These are phyloP conservation scores for Quadroppia sp. DNA, from an alignment of 2,888 invertebrate genomes.

Conservation along the genomic window DNA sequence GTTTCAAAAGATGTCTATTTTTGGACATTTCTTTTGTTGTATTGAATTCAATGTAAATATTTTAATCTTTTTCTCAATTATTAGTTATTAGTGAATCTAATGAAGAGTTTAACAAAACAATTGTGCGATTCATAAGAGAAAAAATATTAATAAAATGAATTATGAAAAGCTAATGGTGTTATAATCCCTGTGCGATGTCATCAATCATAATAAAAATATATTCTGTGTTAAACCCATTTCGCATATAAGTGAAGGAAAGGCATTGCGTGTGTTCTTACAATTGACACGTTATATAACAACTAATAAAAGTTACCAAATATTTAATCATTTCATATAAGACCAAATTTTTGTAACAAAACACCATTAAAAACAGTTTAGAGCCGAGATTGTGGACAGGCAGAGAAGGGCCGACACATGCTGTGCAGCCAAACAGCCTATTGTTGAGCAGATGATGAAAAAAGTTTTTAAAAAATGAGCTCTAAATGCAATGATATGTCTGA, in stretches of 20 bases:
- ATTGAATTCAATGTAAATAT: constrained; percentile 1
- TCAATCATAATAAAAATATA: constrained; percentile 31
- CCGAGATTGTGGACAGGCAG: constrained; percentile 20
- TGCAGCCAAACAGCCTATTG: not conserved
- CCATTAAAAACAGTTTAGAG: constrained; percentile 30
- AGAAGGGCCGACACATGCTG: constrained; percentile 28
- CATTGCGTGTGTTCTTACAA: constrained; percentile 13
- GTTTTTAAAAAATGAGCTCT: constrained; percentile 3
- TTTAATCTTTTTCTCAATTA: constrained; percentile 5
- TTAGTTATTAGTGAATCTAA: not conserved
- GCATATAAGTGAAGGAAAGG: not conserved
- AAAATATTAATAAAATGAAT: constrained; percentile 25
- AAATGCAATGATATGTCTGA: constrained; percentile 1
- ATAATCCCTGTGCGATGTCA: constrained; percentile 28
- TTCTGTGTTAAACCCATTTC: not conserved
- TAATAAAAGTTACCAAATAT: constrained; percentile 29
- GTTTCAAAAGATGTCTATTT: not conserved
- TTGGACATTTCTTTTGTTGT: not conserved
- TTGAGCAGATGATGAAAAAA: constrained; percentile 2
- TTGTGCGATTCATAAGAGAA: not conserved
- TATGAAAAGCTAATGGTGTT: constrained; percentile 31
- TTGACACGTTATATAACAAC: constrained; percentile 32
- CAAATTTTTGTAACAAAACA: not conserved
- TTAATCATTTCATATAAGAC: constrained; percentile 21
- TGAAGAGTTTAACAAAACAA: not conserved